A percentile compares a stretch with the other conserved stretches of the same genome.
phyloP scores from a whole-genome alignment of 2,888 invertebrate genomes.

The Allophyes oxyacanthae region DNA sequence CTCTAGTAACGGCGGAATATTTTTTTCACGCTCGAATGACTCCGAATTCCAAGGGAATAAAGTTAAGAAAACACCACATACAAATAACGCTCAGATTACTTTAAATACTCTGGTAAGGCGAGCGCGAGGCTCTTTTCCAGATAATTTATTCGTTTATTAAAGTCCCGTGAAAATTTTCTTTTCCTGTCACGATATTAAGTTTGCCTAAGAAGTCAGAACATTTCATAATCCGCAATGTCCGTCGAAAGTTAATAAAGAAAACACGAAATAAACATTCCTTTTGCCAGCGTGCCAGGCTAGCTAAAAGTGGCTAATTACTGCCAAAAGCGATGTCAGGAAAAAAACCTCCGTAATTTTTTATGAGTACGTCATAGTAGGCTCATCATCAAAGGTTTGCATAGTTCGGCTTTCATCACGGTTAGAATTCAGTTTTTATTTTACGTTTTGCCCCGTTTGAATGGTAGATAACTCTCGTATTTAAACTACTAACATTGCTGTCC shows the following conservation, averaged over 20 bases:
- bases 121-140: slow-evolving; percentile 56
- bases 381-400: slow-evolving; percentile 49
- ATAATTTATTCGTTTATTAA: slow-evolving; percentile 56
- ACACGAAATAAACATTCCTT: slow-evolving; percentile 40
- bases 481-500: slow-evolving; percentile 11
- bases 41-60: slow-evolving; percentile 63
- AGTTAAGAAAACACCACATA: slow-evolving; percentile 70
- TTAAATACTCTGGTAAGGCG: slow-evolving; percentile 61
- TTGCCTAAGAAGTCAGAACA: slow-evolving; percentile 14
- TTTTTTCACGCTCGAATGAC: slow-evolving; percentile 72
- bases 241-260: slow-evolving; percentile 47
- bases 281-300: slow-evolving; percentile 18
- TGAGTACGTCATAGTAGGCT: slow-evolving; percentile 32
- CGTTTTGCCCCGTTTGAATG: slow-evolving; percentile 26
- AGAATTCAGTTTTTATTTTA: slow-evolving; percentile 37
- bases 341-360: slow-evolving; percentile 34
- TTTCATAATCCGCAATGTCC: slow-evolving; percentile 31
- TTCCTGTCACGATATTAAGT: slow-evolving; percentile 39
- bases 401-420: slow-evolving; percentile 38
- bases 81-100: slow-evolving; percentile 72
- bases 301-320: slow-evolving; percentile 49
- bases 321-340: slow-evolving; percentile 34
- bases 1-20: slow-evolving; percentile 68
- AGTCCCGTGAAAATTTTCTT: slow-evolving; percentile 20
- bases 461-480: slow-evolving; percentile 15